phyloP scores from a whole-genome alignment of 2,888 invertebrate species.

The Pristionchus exspectatus region DNA sequence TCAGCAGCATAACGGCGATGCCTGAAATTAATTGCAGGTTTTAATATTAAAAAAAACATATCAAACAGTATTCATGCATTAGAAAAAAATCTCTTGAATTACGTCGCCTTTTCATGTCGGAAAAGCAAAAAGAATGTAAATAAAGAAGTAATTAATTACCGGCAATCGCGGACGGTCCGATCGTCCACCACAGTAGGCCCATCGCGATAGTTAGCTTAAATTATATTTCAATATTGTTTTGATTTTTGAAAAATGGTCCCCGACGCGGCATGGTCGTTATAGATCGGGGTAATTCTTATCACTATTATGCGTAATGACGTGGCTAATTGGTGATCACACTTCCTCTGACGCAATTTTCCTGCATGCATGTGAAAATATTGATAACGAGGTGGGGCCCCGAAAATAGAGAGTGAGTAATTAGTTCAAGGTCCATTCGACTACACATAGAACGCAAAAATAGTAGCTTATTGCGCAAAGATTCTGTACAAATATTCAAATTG shows the following conservation, averaged over 20 bases:
- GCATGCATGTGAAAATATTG: conserved; percentile 27
- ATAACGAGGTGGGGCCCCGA: background rate
- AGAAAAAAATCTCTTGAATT: too few relatives aligned
- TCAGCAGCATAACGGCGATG: conserved; percentile 50
- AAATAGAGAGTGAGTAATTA: background rate
- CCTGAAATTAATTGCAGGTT: background rate
- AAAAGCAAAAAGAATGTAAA: background rate
- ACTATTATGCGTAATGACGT: background rate
- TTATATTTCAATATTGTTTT: background rate
- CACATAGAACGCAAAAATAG: too few relatives aligned
- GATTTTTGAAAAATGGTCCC: background rate
- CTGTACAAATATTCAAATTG: too few relatives aligned
- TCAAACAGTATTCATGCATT: too few relatives aligned
- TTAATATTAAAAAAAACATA: background rate
- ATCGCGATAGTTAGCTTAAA: conserved; percentile 70
- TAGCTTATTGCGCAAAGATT: too few relatives aligned
- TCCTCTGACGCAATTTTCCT: background rate
- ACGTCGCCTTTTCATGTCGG: too few relatives aligned
- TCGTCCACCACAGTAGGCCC: conserved; percentile 68
- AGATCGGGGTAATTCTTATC: background rate
- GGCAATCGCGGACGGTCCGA: conserved; percentile 72
- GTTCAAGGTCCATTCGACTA: background rate
- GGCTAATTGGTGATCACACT: background rate
- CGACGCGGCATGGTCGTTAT: background rate
- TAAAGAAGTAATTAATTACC: conserved; percentile 41